Evolutionary conservation across 2,113 vertebrate genomes (phyloP), one percentile per base, ranked within the genome.

Genomic region (Crypturellus undulatus): DNA sequence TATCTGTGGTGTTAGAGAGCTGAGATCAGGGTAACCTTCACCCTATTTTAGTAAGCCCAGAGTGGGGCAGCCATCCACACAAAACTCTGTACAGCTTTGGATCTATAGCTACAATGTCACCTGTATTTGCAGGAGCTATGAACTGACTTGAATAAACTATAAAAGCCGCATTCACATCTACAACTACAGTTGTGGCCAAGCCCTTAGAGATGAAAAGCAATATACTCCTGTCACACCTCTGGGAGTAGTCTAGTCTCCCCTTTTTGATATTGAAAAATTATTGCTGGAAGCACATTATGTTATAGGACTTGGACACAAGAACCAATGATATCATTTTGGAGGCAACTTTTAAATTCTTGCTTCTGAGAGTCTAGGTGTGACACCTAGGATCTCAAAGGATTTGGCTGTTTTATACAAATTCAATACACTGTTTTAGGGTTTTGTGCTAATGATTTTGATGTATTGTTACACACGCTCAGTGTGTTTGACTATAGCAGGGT

Each of bases 361-460:
- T 69, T 79, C 49, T 78, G 34, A 89, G 89, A 89, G 38, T 69
- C 52, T 73, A 63, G 52, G 80, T 85, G 77, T 83, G 56, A 64
- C 56, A 73, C 77, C 58, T 64, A 69, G 58, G 13, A 63, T 92
- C 88, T 94, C 93, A 80, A 54, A 92, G 81, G 92, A 92, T 83
- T 96, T 94, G 58, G 5, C 68, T 93, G 79, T 49, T 96, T 92
- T 92, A 79, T 82, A 94, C 78, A 92, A 93, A 94, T 95, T 86
- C 94, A 93, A 87, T 89, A 84, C 51, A 77, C 64, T 80, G n/a
- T 91, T 86, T 91, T 87, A 96, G 94, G 88, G 68, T 67, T 84
- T 92, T 86, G 77, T 80, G 40, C 67, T 96, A 97, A 97, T 83
- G 75, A 84, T 93, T 96, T 86, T 89, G 73, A 95, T 40, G 70